Evolutionary conservation across 2,797 vertebrate genomes (phyloP).

Genomic region (Xiphorhynchus erythropygius): DNA sequence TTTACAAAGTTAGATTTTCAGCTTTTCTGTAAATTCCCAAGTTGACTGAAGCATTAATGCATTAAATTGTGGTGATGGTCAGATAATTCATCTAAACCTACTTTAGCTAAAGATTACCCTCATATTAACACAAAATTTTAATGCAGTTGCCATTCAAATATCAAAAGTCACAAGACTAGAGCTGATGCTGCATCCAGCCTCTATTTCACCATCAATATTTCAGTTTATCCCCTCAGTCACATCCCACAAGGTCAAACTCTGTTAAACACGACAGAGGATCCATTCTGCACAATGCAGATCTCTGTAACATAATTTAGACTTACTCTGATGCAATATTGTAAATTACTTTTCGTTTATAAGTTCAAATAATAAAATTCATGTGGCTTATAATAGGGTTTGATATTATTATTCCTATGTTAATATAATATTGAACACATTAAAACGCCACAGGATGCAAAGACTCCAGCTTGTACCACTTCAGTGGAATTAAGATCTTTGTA

Average conservation of each 20-base stretch:
- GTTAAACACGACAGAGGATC: neutral
- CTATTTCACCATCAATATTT: neutral
- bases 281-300: neutral
- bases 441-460: neutral
- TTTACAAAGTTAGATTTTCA: neutral
- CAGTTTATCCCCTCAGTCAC: neutral
- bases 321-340: neutral
- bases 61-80: neutral
- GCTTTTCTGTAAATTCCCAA: neutral
- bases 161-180: neutral
- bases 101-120: neutral
- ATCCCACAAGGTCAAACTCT: neutral
- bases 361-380: conserved; percentile 21
- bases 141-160: neutral
- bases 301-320: neutral
- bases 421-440: neutral
- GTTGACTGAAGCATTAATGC: neutral
- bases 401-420: conserved; percentile 3
- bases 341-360: neutral
- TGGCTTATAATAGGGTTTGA: conserved; percentile 8
- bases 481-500: neutral
- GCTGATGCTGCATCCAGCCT: neutral
- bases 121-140: neutral
- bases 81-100: neutral
- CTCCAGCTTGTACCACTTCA: neutral